Evolutionary conservation across 2,888 invertebrate genomes (phyloP), one percentile per base, ranked within the genome.

Genomic region (Tanypteryx hageni): DNA sequence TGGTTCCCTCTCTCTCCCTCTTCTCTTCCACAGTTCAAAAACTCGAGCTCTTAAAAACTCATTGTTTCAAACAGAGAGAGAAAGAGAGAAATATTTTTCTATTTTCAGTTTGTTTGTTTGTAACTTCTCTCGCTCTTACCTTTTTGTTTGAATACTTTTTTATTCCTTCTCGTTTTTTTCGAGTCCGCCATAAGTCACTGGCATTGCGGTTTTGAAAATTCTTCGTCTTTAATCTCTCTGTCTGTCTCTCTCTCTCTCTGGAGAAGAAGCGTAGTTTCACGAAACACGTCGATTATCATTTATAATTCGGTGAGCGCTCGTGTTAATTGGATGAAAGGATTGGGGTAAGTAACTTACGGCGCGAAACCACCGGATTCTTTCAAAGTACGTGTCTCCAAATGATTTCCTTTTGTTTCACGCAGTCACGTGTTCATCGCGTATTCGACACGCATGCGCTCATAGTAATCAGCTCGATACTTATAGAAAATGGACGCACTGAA

Each of bases 1-100:
- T 22, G 13, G 13, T 27, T 68, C 7, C 18, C 27, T 27, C 76
- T 27, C 27, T 22, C 76, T 76, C 68, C 18, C 13, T 18, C 68
- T 44, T 44, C 44, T 44, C 44, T 44, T 44, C 27, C 22, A 76
- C 22, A 76, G 22, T 10, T 22, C 76, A 14, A 76, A 76, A 27
- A 76, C 76, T 76, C 76, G 76, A 44, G 44, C 76, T 76, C 76
- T 76, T 76, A 76, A 76, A 76, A n/a, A 76, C 76, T 22, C 76
- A 76, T 76, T 76, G 76, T 76, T 76, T 76, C 76, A 27, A 27
- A 76, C 22, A 76, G 68, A 44, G 68, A 22, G n/a, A 22, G 16
- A 68, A n/a, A 22, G 76, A 27, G 76, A 18, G 76, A 27, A 13
- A 3, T 76, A 27, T 76, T 27, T 76, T 13, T 76, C 18, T 76